Evolutionary conservation across 2,113 vertebrate species (phyloP), one percentile per base, ranked within the genome.

Genomic region (Coreoperca whiteheadi): DNA sequence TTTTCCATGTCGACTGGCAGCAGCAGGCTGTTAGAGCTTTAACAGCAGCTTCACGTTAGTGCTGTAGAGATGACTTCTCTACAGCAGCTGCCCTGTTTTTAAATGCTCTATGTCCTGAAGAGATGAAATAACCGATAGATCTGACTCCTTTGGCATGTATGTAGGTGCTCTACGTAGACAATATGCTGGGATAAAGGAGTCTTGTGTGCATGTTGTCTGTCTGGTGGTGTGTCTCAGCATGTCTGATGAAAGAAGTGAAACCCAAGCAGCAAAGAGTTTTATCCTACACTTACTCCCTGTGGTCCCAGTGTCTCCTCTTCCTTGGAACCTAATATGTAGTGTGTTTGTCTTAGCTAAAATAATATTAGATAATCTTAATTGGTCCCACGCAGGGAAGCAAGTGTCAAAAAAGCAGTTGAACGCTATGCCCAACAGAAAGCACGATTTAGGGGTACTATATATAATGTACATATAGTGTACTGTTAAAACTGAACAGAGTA

Each of bases 71-170:
- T 9, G 1, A 30, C 34, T 71, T 41, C 37, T 23, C 50, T 75
- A 69, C 57, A 61, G 23, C n/a, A 66, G 50, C 83, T 25, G 64
- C 37, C 14, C 41, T 39, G 39, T 46, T 61, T 82, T 75, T 66
- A 63, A 77, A 69, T 4, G 30, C 25, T 6, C 28, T 9, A 28
- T 37, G 73, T 76, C 51, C 74, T 25, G n/a, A 86, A 23, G 41
- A 79, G 66, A 85, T 83, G 75, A 76, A 74, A 66, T 87, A 81
- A 87, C n/a, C 76, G 77, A 84, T 56, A 84, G 37, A 77, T 79
- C 74, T 11, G 59, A 74, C 48, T 68, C 8, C 32, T 34, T 41
- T 61, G 14, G 57, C 48, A 21, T 41, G 60, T 43, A 65, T 57
- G 34, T 46, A 25, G 25, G 50, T 28, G 48, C n/a, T 16, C 1